Conservation (phyloP, 2,888 invertebrate genomes). For the Melikaiella ostensackeni region DNA sequence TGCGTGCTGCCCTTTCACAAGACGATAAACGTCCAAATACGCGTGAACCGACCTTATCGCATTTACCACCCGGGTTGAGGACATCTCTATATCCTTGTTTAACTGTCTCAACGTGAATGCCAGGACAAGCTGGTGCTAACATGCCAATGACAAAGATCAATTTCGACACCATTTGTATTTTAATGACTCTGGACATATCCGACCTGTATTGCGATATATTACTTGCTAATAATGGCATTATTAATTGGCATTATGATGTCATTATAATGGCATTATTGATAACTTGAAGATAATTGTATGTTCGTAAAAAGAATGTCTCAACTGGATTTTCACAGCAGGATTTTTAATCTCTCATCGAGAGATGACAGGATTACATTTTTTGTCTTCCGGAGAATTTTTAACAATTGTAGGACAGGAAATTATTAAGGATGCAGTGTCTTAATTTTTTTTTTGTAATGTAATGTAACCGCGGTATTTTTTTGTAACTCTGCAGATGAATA, state of each 20-base stretch:
- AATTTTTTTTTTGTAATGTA: too few relatives aligned
- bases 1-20: conserved; percentile 29
- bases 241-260: too few relatives aligned
- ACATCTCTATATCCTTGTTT: conserved; percentile 30
- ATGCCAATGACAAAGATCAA: conserved; percentile 10
- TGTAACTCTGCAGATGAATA: too few relatives aligned
- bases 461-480: too few relatives aligned
- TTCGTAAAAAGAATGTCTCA: not conserved
- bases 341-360: too few relatives aligned
- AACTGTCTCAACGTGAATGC: conserved; percentile 21
- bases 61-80: conserved; percentile 35
- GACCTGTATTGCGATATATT: not conserved
- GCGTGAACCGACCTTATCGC: conserved; percentile 35
- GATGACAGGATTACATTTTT: too few relatives aligned
- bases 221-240: not conserved
- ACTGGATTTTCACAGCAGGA: too few relatives aligned
- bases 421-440: too few relatives aligned
- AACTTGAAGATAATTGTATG: not conserved
- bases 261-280: too few relatives aligned
- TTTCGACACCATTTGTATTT: not conserved
- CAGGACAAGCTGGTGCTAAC: conserved; percentile 6
- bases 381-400: too few relatives aligned
- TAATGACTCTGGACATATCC: not conserved
- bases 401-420: too few relatives aligned
- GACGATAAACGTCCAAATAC: conserved; percentile 35